These are phyloP conservation scores for Actinemys pallida DNA, from an alignment of 2,113 vertebrate genomes.

Conservation along the genomic window DNA sequence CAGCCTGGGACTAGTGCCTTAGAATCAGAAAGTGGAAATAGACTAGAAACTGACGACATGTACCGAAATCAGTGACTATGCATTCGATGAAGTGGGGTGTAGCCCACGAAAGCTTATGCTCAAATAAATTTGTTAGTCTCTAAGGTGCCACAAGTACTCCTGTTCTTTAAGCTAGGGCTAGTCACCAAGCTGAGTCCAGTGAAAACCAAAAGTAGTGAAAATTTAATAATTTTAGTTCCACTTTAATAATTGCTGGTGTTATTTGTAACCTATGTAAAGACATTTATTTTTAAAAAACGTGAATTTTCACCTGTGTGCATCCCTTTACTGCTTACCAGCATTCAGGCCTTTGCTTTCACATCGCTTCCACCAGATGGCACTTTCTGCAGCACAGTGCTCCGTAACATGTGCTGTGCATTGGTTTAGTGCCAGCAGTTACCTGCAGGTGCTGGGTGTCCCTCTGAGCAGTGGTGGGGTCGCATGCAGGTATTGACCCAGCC, in stretches of 20 bases:
- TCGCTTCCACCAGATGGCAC: background rate
- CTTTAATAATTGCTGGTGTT: background rate
- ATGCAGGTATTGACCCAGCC: background rate
- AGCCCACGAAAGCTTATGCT: too few relatives aligned
- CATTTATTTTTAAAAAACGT: too few relatives aligned
- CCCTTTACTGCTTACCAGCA: background rate
- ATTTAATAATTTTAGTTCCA: background rate
- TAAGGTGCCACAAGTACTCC: too few relatives aligned
- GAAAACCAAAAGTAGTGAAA: background rate
- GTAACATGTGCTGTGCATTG: background rate
- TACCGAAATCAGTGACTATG: background rate
- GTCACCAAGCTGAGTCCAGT: background rate
- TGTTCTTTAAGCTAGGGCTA: too few relatives aligned
- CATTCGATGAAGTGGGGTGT: too few relatives aligned
- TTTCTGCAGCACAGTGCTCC: background rate
- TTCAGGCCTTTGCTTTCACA: background rate
- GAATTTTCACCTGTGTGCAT: background rate
- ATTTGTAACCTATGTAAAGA: background rate
- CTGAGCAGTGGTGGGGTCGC: background rate
- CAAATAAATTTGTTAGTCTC: too few relatives aligned
- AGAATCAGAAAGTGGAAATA: background rate
- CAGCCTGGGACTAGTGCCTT: background rate
- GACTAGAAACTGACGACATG: background rate
- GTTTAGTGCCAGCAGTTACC: background rate
- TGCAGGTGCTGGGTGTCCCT: background rate